Evolutionary conservation across 2,113 vertebrate species (phyloP).

Genomic region (Eurypyga helias): DNA sequence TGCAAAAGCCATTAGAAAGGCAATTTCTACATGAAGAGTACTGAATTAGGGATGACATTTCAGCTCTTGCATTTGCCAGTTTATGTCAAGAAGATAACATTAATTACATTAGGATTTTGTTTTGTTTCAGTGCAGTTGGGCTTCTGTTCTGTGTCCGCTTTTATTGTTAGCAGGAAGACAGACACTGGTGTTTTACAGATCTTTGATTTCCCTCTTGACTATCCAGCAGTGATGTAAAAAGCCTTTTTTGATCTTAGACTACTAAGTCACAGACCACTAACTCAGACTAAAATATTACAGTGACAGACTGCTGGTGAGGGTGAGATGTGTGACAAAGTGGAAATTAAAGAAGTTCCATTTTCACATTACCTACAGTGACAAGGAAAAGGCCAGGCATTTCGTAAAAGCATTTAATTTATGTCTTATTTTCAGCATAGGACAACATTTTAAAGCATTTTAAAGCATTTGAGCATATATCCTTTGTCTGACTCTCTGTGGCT

Average conservation of each 20-base stretch:
- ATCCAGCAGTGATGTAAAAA: neutral
- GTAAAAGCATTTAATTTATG: neutral
- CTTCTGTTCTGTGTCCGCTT: slow-evolving; percentile 59
- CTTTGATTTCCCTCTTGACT: neutral
- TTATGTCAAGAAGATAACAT: slow-evolving; percentile 53
- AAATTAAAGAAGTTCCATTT: neutral
- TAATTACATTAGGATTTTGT: slow-evolving; percentile 67
- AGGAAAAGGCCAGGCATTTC: neutral
- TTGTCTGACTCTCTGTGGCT: neutral
- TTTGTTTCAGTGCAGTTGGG: slow-evolving; percentile 47
- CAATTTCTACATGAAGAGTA: slow-evolving; percentile 37
- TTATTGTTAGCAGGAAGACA: neutral
- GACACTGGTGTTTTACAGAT: neutral
- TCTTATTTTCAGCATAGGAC: neutral
- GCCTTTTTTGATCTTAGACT: neutral
- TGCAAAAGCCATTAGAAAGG: slow-evolving; percentile 58
- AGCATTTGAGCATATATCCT: neutral
- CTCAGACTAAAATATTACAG: neutral
- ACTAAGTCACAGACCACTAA: neutral
- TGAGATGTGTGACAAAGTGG: neutral
- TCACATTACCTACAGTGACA: neutral
- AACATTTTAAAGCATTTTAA: neutral
- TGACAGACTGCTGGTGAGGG: neutral
- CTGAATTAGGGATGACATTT: slow-evolving; percentile 67
- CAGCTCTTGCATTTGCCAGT: slow-evolving; percentile 55